Evolutionary conservation across 2,797 vertebrate genomes (phyloP).

Genomic region (Fistularia commersonii): DNA sequence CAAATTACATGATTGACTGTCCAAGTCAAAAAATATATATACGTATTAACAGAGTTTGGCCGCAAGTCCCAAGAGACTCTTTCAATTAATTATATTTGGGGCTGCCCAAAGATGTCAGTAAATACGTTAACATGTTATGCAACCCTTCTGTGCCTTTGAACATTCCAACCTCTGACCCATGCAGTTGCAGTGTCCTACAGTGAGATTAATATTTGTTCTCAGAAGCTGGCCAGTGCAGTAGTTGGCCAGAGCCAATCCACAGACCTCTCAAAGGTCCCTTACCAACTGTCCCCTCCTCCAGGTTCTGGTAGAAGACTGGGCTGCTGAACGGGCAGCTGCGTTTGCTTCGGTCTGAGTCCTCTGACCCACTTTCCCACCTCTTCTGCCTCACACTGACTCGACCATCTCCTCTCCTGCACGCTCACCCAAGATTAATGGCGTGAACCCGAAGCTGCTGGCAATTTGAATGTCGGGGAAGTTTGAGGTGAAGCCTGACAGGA

Average conservation of each 20-base stretch:
- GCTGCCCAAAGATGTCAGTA: too few species aligned
- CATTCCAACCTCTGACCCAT: too few species aligned
- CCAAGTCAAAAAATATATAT: too few species aligned
- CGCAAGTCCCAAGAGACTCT: too few species aligned
- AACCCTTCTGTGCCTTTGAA: background rate
- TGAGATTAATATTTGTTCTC: constrained; percentile 9
- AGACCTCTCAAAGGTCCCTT: constrained; percentile 48
- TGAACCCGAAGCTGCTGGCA: constrained; percentile 73
- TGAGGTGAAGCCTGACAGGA: constrained; percentile 54
- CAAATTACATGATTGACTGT: too few species aligned
- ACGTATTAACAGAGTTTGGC: too few species aligned
- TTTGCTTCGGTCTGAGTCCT: constrained; percentile 77
- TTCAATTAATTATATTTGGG: too few species aligned
- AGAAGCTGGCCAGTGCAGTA: constrained; percentile 15
- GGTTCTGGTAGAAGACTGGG: constrained; percentile 49
- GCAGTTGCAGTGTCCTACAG: too few species aligned
- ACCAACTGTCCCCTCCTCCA: constrained; percentile 66
- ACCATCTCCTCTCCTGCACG: constrained; percentile 45
- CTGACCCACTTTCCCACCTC: constrained; percentile 78
- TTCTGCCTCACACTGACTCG: constrained; percentile 44
- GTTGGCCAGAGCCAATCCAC: constrained; percentile 18
- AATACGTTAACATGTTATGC: too few species aligned
- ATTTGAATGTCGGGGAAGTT: constrained; percentile 52
- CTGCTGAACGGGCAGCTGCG: constrained; percentile 70
- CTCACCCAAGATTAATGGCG: constrained; percentile 76